Evolutionary conservation across 1,140 invertebrate species (phyloP).

Genomic region (Bombus polaris): DNA sequence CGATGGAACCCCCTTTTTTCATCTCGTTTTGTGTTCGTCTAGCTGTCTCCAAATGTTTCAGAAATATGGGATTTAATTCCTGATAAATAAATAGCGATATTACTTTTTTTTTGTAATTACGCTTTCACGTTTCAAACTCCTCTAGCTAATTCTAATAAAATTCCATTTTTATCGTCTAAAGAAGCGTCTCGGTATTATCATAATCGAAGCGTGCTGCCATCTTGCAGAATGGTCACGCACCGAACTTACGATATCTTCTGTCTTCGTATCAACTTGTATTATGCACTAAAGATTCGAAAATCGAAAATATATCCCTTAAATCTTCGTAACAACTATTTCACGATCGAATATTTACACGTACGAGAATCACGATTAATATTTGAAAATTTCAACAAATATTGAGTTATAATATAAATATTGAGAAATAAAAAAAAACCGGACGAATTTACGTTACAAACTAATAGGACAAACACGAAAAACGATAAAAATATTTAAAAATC

Average conservation of each 20-base stretch:
- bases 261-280: conserved; percentile 32
- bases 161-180: neutral
- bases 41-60: too few species aligned
- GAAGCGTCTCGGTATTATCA: neutral
- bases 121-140: neutral
- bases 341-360: too few species aligned
- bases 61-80: neutral
- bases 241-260: neutral
- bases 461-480: neutral
- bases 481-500: neutral
- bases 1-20: too few species aligned
- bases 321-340: neutral
- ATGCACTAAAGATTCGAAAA: neutral
- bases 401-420: neutral
- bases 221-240: conserved; percentile 16
- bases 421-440: neutral
- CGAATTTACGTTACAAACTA: neutral
- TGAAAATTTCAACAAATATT: neutral
- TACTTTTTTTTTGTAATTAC: neutral
- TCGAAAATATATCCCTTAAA: accelerated
- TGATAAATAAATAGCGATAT: neutral
- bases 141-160: neutral
- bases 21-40: too few species aligned
- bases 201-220: conserved; percentile 58
- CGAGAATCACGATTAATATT: too few species aligned